phyloP scores from a whole-genome alignment of 2,888 invertebrate species.

The Aleiodes leptofemur region DNA sequence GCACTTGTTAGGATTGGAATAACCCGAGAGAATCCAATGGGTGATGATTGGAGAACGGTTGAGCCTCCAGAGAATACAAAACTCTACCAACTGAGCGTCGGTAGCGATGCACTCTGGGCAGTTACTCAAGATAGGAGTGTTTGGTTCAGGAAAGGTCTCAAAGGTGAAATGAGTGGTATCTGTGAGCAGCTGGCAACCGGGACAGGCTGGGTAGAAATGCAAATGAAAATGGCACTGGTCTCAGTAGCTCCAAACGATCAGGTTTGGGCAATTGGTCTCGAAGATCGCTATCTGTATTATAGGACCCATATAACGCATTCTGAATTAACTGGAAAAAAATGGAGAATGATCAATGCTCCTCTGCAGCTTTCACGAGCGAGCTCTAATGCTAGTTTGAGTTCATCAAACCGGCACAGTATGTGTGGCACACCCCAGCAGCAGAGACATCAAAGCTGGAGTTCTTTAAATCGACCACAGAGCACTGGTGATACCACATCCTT shows the following conservation, averaged over 20 bases:
- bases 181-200: constrained; percentile 88
- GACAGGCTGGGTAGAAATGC: constrained; percentile 92
- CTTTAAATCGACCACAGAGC: constrained; percentile 78
- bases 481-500: constrained; percentile 78
- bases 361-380: constrained; percentile 90
- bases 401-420: constrained; percentile 70
- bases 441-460: constrained; percentile 84
- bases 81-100: constrained; percentile 87
- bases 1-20: constrained; percentile 89
- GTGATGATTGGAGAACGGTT: constrained; percentile 88
- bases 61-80: constrained; percentile 84
- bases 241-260: constrained; percentile 93
- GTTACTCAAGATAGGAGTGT: constrained; percentile 89
- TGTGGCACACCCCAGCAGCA: constrained; percentile 74
- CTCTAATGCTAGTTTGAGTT: constrained; percentile 84
- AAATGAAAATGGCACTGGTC: constrained; percentile 88
- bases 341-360: constrained; percentile 88
- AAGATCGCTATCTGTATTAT: constrained; percentile 88
- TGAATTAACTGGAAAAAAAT: constrained; percentile 91
- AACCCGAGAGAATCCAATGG: constrained; percentile 85
- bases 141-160: constrained; percentile 90
- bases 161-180: constrained; percentile 83
- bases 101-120: constrained; percentile 85
- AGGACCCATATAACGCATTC: constrained; percentile 85
- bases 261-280: constrained; percentile 89